Evolutionary conservation across 1,140 invertebrate species (phyloP).

Genomic region (Meloidogyne exigua): DNA sequence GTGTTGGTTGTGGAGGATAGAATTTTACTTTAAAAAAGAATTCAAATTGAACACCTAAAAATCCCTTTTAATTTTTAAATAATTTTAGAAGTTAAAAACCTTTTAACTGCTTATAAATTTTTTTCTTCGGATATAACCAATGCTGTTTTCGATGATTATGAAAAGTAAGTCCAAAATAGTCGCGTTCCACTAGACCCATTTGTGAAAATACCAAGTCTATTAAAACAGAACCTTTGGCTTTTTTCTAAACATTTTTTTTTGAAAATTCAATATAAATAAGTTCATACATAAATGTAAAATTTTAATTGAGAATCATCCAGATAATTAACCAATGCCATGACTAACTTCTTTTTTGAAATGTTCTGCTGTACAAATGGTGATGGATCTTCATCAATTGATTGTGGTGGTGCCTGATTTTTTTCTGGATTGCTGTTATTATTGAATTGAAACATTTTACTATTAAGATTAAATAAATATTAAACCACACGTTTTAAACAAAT

Average conservation of each 20-base stretch:
- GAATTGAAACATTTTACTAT: not conserved
- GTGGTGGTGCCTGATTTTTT: not conserved
- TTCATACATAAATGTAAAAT: constrained; percentile 39
- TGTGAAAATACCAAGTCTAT: constrained; percentile 46
- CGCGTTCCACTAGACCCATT: constrained; percentile 52
- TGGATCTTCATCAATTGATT: constrained; percentile 34
- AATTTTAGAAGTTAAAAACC: constrained; percentile 29
- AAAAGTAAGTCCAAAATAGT: constrained; percentile 59
- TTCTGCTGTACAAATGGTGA: constrained; percentile 48
- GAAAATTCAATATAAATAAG: constrained; percentile 28
- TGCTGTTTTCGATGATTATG: constrained; percentile 52
- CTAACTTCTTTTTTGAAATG: constrained; percentile 40
- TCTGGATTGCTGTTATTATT: not conserved
- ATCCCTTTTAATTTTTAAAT: not conserved
- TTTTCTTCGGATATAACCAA: constrained; percentile 61
- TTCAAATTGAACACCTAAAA: constrained; percentile 83
- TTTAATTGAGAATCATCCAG: constrained; percentile 39
- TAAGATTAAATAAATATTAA: too few species aligned
- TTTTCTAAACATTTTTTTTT: constrained; percentile 44
- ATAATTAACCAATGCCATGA: constrained; percentile 43
- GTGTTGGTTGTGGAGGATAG: constrained; percentile 95
- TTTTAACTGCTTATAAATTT: constrained; percentile 58
- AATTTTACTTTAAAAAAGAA: constrained; percentile 96
- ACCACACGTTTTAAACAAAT: too few species aligned
- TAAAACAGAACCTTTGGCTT: constrained; percentile 52